Evolutionary conservation across 2,113 vertebrate species (phyloP).

Genomic region (Panurus biarmicus): DNA sequence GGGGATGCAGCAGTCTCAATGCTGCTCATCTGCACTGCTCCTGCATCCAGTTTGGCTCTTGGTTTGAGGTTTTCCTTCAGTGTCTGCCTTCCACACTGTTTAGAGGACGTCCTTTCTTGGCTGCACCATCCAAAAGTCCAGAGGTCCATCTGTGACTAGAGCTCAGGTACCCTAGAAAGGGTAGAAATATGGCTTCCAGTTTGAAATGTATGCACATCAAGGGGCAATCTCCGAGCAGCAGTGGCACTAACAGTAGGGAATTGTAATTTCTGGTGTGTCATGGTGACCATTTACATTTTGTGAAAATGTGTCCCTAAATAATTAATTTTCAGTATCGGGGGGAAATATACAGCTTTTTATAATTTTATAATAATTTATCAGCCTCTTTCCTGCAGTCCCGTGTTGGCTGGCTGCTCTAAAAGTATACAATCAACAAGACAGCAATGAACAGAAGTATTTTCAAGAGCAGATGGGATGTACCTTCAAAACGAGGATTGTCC

Average conservation of each 20-base stretch:
- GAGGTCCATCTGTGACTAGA: neutral
- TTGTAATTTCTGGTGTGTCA: constrained; percentile 8
- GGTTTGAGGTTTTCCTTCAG: neutral
- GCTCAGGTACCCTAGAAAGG: neutral
- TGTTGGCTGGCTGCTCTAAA: constrained; percentile 65
- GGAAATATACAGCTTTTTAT: constrained; percentile 58
- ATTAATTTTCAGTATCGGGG: constrained; percentile 40
- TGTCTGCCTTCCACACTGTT: neutral
- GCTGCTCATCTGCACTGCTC: neutral
- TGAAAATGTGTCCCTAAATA: constrained; percentile 25
- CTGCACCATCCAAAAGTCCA: neutral
- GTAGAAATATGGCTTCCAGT: neutral
- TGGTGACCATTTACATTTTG: constrained; percentile 32
- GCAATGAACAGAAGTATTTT: constrained; percentile 72
- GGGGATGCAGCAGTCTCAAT: neutral
- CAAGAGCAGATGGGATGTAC: constrained; percentile 73
- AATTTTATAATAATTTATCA: constrained; percentile 67
- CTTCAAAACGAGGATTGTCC: constrained; percentile 72
- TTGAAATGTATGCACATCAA: neutral
- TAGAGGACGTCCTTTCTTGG: neutral
- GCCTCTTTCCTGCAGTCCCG: constrained; percentile 54
- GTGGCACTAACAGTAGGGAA: neutral
- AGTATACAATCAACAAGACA: constrained; percentile 62
- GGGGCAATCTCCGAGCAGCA: neutral
- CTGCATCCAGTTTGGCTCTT: neutral